Conservation (phyloP, 2,113 vertebrate genomes). For the Phylloscopus whistleri region DNA sequence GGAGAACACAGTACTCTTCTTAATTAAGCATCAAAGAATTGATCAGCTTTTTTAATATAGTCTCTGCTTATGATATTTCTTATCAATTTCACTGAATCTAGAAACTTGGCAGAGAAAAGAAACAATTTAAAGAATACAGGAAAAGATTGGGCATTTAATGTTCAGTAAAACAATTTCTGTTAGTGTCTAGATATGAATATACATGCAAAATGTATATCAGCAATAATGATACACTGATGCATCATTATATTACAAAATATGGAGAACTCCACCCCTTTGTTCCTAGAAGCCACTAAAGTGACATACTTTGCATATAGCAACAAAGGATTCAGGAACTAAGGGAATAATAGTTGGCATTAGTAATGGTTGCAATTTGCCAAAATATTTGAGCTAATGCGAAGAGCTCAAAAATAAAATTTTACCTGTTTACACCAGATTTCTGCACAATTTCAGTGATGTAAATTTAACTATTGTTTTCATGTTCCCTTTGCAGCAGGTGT, state of each 20-base stretch:
- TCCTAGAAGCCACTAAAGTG: slow-evolving; percentile 12
- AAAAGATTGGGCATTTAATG: not conserved
- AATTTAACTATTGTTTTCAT: slow-evolving; percentile 59
- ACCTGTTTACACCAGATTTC: slow-evolving; percentile 70
- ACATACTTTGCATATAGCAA: not conserved
- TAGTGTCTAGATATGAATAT: slow-evolving; percentile 31
- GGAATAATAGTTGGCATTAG: not conserved
- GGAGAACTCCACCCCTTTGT: slow-evolving; percentile 2
- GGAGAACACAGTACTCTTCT: slow-evolving; percentile 53
- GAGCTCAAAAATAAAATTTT: slow-evolving; percentile 29
- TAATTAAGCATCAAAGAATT: slow-evolving; percentile 50
- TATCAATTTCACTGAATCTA: slow-evolving; percentile 30
- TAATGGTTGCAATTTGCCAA: slow-evolving; percentile 1
- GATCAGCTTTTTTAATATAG: slow-evolving; percentile 35
- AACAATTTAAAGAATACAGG: slow-evolving; percentile 20
- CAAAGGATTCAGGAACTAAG: slow-evolving; percentile 24
- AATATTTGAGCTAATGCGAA: not conserved
- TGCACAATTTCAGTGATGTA: slow-evolving; percentile 67
- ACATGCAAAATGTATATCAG: slow-evolving; percentile 61
- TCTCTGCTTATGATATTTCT: slow-evolving; percentile 62
- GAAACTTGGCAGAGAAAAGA: slow-evolving; percentile 68
- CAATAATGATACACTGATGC: not conserved
- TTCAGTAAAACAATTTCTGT: slow-evolving; percentile 26
- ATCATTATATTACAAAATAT: slow-evolving; percentile 20
- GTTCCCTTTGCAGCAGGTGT: slow-evolving; percentile 74